Evolutionary conservation across 2,797 vertebrate genomes (phyloP), one percentile per base, ranked within the genome.

Genomic region (Phaenicophaeus curvirostris): DNA sequence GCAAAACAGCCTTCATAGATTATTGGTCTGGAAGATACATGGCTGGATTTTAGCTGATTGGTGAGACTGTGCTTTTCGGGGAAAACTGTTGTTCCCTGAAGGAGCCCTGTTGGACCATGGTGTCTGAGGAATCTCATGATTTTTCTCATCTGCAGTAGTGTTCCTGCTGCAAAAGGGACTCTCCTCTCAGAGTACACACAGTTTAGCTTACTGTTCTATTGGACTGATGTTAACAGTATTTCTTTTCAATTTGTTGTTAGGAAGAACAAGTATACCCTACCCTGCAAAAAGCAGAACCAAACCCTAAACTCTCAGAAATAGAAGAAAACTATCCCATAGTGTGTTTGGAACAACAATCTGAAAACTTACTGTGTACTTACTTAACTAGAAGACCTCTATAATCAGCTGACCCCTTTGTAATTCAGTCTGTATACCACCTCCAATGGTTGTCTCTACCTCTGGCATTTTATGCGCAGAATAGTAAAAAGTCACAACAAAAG

Each of bases 81-180:
- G 14, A 18, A 74, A n/a, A n/a, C 6, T 9, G 39, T 6, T 0
- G 1, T 17, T 5, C 6, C 11, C 14, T 62, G 9, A 7, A 66
- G 23, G 11, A 67, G 5, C 4, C 8, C 11, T 5, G 9, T 4
- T 41, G 27, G 18, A 58, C 14, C 2, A 9, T 7, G 4, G 20
- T 66, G 18, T 4, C 15, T 57, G 37, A 78, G 20, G 11, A 53
- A 62, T 62, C 33, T 42, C 33, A 67, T 0, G 0, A 8, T 14
- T 55, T 69, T 75, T 83, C 65, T 74, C 2, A 1, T 19, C 8
- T 19, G 16, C 42, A 48, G 23, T 27, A 55, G 4, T 16, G 54
- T 4, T 31, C 4, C 8, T 48, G 7, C 8, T n/a, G 15, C 7
- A 75, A 69, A 54, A 6, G 4, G 3, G 2, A 14, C 5, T 6